Base-by-base conservation (phyloP, 2,888 invertebrate genomes). In the Baronia brevicornis region DNA sequence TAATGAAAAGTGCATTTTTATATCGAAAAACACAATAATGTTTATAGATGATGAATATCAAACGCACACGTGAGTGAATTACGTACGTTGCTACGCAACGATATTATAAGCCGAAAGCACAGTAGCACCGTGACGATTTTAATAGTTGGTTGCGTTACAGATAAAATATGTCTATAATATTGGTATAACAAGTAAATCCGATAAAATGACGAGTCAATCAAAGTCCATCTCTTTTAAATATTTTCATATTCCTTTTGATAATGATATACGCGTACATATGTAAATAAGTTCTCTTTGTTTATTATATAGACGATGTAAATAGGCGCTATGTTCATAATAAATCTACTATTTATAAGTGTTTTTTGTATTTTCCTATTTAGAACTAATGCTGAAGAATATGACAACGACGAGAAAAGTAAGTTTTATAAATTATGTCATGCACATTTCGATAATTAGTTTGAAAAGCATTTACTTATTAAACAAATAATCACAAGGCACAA, bases 31-130 rank as follows among this genome's bases (percentile, higher is more conserved):
- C 5, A 5, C 17, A 17, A 17, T 17, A 5, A 6, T 5, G 17
- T 17, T 17, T 6, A 4, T 17, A 4, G 4, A 5, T 17, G 4
- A 17, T 17, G 10, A 2, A 7, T 5, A 7, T 12, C 4, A 3
- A 24, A 11, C 31, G 44, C 69, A 74, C 80, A 80, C 71, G 75
- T 59, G 64, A 70, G 79, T 80, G 57, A 70, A 82, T 63, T 31
- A 11, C 15, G 18, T 64, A 51, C 41, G 80, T 84, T 73, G 74
- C 82, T 51, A 60, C 57, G 82, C 80, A 79, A 84, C 82, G 45
- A 39, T 37, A 49, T 52, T 62, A 62, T 58, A 64, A 63, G 58
- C 46, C 47, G 33, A 50, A 54, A 45, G 58, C 58, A 64, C 61
- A 64, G 64, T 67, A 65, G 58, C 63, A 55, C 58, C 62, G 57